Conservation (phyloP, 2,797 vertebrate genomes). For the Echiichthys vipera region DNA sequence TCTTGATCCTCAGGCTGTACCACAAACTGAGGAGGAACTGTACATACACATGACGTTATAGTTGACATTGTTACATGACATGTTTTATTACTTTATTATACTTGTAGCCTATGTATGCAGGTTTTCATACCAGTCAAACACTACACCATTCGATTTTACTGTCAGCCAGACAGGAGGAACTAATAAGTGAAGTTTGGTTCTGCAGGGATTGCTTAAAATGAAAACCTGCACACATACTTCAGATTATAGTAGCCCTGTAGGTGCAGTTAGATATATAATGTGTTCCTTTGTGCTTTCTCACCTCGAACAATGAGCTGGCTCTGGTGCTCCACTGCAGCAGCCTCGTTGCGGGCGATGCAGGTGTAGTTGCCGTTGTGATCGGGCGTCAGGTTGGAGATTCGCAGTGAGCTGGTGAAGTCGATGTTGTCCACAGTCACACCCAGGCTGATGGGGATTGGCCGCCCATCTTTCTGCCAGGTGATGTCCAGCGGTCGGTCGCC, state of each 20-base stretch:
- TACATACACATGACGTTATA: slow-evolving; percentile 30
- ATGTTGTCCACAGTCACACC: slow-evolving; percentile 99
- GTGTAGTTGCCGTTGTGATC: slow-evolving; percentile 99
- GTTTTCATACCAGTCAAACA: neutral
- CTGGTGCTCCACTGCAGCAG: slow-evolving; percentile 94
- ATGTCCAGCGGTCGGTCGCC: slow-evolving; percentile 97
- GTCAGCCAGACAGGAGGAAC: slow-evolving; percentile 3
- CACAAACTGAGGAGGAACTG: slow-evolving; percentile 98
- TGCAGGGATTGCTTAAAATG: slow-evolving; percentile 27
- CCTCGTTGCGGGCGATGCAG: slow-evolving; percentile 97
- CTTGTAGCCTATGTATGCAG: neutral
- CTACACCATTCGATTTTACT: neutral
- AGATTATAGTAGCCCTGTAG: slow-evolving; percentile 13
- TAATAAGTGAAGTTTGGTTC: slow-evolving; percentile 23
- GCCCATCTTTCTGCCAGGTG: slow-evolving; percentile 98
- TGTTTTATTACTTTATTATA: slow-evolving; percentile 1
- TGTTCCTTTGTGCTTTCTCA: slow-evolving; percentile 66
- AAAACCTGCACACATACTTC: slow-evolving; percentile 21
- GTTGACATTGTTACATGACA: slow-evolving; percentile 3
- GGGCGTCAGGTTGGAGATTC: slow-evolving; percentile 96
- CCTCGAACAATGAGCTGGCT: slow-evolving; percentile 98
- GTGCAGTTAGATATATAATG: slow-evolving; percentile 11
- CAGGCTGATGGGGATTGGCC: slow-evolving; percentile 93
- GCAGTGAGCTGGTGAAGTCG: slow-evolving; percentile 97
- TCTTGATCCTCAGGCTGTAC: slow-evolving; percentile 98